Percentiles rank a stretch among this genome's conserved stretches.
These are phyloP conservation scores for Syndactyla subalaris DNA, from an alignment of 2,797 vertebrate genomes.

Conservation along the genomic window DNA sequence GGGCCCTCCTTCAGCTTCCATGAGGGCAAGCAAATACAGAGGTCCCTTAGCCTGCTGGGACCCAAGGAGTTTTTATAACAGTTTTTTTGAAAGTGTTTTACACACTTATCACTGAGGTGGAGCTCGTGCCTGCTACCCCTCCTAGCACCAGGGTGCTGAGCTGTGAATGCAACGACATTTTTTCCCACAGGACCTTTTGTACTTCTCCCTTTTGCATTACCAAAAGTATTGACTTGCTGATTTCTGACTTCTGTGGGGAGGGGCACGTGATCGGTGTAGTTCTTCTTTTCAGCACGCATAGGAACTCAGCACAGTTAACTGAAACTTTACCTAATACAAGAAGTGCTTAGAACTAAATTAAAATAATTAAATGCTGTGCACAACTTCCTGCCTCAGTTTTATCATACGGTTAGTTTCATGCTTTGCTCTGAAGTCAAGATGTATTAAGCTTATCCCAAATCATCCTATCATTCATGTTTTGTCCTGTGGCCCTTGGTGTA, in stretches of 20 bases:
- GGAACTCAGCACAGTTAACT: not conserved
- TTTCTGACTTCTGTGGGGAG: not conserved
- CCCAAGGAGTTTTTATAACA: not conserved
- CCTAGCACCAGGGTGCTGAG: not conserved
- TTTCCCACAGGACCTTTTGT: not conserved
- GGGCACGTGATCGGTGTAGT: rapidly evolving
- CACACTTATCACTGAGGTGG: not conserved
- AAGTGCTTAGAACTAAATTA: not conserved
- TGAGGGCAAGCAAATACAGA: not conserved
- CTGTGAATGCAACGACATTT: not conserved
- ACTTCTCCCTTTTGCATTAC: not conserved
- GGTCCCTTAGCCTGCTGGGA: not conserved
- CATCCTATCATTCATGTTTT: not conserved
- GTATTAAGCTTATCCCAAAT: not conserved
- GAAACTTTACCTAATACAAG: not conserved
- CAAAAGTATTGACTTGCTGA: not conserved
- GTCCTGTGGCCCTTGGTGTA: not conserved
- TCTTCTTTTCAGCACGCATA: not conserved
- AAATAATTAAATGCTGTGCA: not conserved
- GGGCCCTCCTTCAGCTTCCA: not conserved
- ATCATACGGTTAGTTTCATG: not conserved
- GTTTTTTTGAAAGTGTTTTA: not conserved
- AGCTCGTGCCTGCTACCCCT: not conserved
- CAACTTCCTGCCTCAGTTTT: not conserved
- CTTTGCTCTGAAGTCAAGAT: not conserved